Evolutionary conservation across 2,113 vertebrate species (phyloP), one percentile per base, ranked within the genome.

Genomic region (Eleginops maclovinus): DNA sequence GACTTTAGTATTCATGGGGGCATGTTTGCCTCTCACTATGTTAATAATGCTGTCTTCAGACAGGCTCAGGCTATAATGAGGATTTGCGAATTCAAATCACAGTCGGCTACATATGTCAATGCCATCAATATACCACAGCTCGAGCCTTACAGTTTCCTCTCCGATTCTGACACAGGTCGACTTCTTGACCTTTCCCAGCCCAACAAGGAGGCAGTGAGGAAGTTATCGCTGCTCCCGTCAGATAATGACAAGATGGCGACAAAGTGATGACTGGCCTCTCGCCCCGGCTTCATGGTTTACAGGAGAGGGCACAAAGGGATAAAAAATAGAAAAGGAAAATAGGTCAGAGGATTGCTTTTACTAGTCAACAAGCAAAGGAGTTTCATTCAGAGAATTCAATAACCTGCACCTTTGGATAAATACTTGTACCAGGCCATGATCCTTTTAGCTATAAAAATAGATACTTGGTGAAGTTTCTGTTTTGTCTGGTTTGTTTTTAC

Each of bases 11-110:
- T 95, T 94, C 94, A 87, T 64, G 66, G 67, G 81, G 77, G 80
- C 82, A 69, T 50, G 64, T 65, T 70, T 47, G 80, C 84, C 76
- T 87, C 83, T 79, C 67, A 69, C 90, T 88, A 92, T 93, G 89
- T 88, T 94, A 93, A 94, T 93, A 89, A 88, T 80, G 72, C 72
- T 75, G 81, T 91, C 89, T 77, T 88, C 90, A 89, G 90, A 89
- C 68, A 75, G 84, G 74, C 81, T 84, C 51, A 14, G 68, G 72
- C 83, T 53, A 61, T 93, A 93, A 94, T 94, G 89, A 93, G 89
- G 90, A 87, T 83, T 88, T 60, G 49, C 59, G 46, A 89, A 93
- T 94, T 94, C 92, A 84, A 77, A 89, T 88, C 93, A 90, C 92
- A 92, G 76, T 65, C 83, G 56, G 62, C 72, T 89, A 87, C 86